Evolutionary conservation across 2,797 vertebrate species (phyloP).

Genomic region (Takifugu rubripes): DNA sequence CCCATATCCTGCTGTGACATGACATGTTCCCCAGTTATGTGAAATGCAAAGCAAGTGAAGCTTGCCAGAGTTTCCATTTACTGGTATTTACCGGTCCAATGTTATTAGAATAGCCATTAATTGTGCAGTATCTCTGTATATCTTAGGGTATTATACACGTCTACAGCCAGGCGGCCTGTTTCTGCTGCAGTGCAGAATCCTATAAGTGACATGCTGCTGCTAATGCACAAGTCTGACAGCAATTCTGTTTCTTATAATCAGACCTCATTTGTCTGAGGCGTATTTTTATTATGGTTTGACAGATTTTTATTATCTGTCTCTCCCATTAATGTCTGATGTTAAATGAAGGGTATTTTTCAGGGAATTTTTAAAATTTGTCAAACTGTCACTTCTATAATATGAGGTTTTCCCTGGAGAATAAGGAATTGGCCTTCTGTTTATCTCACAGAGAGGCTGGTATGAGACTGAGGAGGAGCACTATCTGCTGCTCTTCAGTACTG

Average conservation of each 20-base stretch:
- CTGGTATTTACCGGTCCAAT: too few relatives aligned
- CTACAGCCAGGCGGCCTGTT: too few relatives aligned
- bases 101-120: too few relatives aligned
- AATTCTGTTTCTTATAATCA: background rate
- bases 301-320: slow-evolving; percentile 11
- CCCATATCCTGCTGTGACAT: too few relatives aligned
- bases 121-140: too few relatives aligned
- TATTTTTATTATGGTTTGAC: slow-evolving; percentile 8
- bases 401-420: slow-evolving; percentile 12
- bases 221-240: slow-evolving; percentile 2
- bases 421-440: slow-evolving; percentile 30
- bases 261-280: slow-evolving; percentile 17
- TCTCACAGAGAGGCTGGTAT: slow-evolving; percentile 86
- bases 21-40: too few relatives aligned
- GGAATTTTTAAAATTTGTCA: slow-evolving; percentile 6
- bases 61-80: too few relatives aligned
- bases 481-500: slow-evolving; percentile 89
- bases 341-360: slow-evolving; percentile 1
- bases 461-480: slow-evolving; percentile 86
- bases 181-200: too few relatives aligned
- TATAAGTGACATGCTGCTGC: too few relatives aligned
- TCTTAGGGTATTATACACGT: too few relatives aligned
- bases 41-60: too few relatives aligned
- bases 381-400: slow-evolving; percentile 11
- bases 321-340: slow-evolving; percentile 1